These are phyloP conservation scores for Drosophila nigromelanica DNA, from an alignment of 1,140 invertebrate genomes.

Conservation along the genomic window DNA sequence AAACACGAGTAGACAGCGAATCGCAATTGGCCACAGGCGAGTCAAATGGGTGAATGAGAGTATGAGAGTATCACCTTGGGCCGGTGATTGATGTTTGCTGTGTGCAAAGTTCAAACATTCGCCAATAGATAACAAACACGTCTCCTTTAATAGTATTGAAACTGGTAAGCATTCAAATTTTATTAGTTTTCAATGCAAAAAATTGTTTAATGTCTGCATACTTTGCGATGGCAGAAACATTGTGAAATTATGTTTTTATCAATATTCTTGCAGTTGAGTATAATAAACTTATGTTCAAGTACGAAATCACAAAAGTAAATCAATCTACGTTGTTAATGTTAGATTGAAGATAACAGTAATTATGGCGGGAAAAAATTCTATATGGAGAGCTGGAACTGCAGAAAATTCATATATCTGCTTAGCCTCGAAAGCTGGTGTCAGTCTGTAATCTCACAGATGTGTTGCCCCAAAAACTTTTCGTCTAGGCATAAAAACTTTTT, in stretches of 20 bases:
- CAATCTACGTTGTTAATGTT: not conserved
- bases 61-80: not conserved
- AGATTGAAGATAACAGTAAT: slow-evolving; percentile 62
- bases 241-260: too few relatives aligned
- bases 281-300: too few relatives aligned
- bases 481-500: slow-evolving; percentile 52
- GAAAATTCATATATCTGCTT: slow-evolving; percentile 10
- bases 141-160: not conserved
- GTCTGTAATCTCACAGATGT: slow-evolving; percentile 28
- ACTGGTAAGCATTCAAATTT: slow-evolving; percentile 6
- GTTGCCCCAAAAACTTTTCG: slow-evolving; percentile 50
- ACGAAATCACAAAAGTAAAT: too few relatives aligned
- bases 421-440: slow-evolving; percentile 25
- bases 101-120: slow-evolving; percentile 37
- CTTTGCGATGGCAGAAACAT: too few relatives aligned
- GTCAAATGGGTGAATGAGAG: not conserved
- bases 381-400: not conserved
- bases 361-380: slow-evolving; percentile 57
- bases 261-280: too few relatives aligned
- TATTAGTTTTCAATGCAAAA: slow-evolving; percentile 11
- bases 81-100: slow-evolving; percentile 56
- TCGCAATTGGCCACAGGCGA: slow-evolving; percentile 4
- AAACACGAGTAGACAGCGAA: not conserved
- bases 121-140: slow-evolving; percentile 34
- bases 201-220: too few relatives aligned